Conservation (phyloP, 2,797 vertebrate species). For the Pterois miles region DNA sequence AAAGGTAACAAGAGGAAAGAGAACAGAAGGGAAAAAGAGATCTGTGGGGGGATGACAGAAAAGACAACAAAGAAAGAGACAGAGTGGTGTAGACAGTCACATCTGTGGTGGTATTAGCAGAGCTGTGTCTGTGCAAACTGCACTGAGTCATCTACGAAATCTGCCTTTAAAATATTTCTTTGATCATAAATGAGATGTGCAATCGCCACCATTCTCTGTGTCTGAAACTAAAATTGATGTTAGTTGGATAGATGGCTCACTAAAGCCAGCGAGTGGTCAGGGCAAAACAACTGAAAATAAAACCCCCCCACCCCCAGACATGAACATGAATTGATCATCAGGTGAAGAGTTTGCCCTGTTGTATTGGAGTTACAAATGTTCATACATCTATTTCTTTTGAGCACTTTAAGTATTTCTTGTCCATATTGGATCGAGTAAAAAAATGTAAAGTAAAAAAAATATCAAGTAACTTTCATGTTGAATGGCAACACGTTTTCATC, state of each 20-base stretch:
- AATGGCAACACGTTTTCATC: too few relatives aligned
- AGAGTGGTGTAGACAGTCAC: slow-evolving; percentile 24
- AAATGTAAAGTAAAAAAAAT: too few relatives aligned
- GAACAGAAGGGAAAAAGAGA: slow-evolving; percentile 35
- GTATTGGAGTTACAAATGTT: not conserved
- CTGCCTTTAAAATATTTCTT: slow-evolving; percentile 1
- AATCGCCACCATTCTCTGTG: not conserved
- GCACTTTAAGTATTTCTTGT: not conserved
- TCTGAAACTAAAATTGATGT: not conserved
- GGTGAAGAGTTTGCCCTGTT: not conserved
- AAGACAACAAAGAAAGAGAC: slow-evolving; percentile 32
- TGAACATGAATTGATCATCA: not conserved
- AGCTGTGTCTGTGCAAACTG: slow-evolving; percentile 34
- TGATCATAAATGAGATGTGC: not conserved
- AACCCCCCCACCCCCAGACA: not conserved
- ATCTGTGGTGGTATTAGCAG: slow-evolving; percentile 44
- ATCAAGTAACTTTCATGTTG: not conserved
- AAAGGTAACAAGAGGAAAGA: slow-evolving; percentile 23
- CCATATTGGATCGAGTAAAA: not conserved
- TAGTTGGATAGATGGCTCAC: not conserved
- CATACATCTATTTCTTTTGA: not conserved
- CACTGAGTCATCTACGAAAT: slow-evolving; percentile 18
- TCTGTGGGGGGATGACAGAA: slow-evolving; percentile 9
- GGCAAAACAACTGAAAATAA: not conserved
- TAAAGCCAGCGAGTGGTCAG: not conserved